Conservation (phyloP, 2,797 vertebrate species). For the Microctenopoma lineatum region DNA sequence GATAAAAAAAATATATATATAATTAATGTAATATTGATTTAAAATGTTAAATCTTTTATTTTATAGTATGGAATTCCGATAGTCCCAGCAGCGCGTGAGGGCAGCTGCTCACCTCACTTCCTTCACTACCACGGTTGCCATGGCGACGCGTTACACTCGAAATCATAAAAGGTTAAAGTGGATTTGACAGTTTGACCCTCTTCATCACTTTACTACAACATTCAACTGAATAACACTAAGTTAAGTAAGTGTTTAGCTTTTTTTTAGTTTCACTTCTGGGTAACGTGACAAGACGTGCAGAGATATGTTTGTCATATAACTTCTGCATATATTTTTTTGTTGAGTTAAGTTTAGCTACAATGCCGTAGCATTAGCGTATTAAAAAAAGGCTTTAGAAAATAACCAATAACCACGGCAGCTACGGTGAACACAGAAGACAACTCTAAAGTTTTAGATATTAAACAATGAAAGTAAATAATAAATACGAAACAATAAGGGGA, state of each 20-base stretch:
- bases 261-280: fast-evolving
- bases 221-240: neutral
- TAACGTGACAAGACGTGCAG: neutral
- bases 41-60: no score
- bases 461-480: no score
- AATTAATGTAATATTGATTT: no score
- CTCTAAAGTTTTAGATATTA: no score
- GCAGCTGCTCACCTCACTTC: conserved; percentile 10
- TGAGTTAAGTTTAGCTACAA: neutral
- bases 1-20: no score
- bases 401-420: neutral
- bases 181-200: neutral
- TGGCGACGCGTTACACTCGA: conserved; percentile 50
- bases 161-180: conserved; percentile 8
- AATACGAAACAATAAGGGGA: no score
- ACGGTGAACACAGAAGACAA: no score
- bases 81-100: neutral
- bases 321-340: neutral
- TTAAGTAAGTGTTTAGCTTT: neutral
- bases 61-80: neutral
- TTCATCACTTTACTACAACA: neutral
- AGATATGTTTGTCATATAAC: neutral
- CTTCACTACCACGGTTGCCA: conserved; percentile 45
- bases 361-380: neutral
- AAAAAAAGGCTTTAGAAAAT: neutral